These are phyloP conservation scores for Lysandra coridon DNA, from an alignment of 2,888 invertebrate genomes.

Conservation along the genomic window DNA sequence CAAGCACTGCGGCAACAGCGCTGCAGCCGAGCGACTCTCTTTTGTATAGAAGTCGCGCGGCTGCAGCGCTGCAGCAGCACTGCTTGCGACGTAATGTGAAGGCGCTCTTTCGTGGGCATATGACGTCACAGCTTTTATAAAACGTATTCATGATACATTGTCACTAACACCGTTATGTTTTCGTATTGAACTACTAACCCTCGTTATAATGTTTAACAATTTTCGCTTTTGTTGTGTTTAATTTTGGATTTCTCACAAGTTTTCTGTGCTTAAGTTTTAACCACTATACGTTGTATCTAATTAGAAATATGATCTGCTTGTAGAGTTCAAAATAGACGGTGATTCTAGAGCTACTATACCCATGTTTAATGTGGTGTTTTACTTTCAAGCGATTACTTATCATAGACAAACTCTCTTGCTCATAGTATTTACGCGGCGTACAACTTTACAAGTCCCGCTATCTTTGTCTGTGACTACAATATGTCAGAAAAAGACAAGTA, in stretches of 20 bases:
- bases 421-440: background rate
- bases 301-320: background rate
- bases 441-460: background rate
- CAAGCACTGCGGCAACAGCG: too few species aligned
- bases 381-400: background rate
- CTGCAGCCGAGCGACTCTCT: too few species aligned
- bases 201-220: background rate
- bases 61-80: too few species aligned
- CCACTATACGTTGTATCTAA: background rate
- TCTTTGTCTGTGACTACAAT: too few species aligned
- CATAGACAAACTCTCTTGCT: background rate
- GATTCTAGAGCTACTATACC: background rate
- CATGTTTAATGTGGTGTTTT: background rate
- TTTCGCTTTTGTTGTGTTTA: conserved; percentile 3
- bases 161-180: conserved; percentile 6
- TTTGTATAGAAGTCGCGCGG: too few species aligned
- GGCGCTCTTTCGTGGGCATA: too few species aligned
- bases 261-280: conserved; percentile 9
- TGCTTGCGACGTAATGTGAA: too few species aligned
- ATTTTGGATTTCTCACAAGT: conserved; percentile 4
- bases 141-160: background rate
- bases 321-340: background rate
- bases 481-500: background rate
- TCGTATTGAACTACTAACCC: conserved; percentile 15
- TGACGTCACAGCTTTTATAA: conserved; percentile 14